Conservation (phyloP, 2,888 invertebrate species). For the Sisyra nigra region DNA sequence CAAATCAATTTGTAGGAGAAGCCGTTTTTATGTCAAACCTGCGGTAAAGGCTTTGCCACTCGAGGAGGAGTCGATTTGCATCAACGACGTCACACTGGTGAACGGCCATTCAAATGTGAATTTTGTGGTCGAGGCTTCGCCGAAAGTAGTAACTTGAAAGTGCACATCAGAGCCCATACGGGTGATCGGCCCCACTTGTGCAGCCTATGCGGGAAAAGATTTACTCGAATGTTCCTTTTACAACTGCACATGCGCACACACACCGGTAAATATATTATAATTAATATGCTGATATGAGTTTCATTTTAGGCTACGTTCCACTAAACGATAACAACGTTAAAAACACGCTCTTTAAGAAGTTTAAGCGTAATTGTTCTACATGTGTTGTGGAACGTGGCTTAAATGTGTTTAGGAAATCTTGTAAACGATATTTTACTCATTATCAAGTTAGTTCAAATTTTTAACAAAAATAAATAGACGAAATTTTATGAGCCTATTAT, state of each 20-base stretch:
- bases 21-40: constrained; percentile 7
- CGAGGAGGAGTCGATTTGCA: constrained; percentile 8
- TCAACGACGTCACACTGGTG: constrained; percentile 8
- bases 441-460: too few relatives aligned
- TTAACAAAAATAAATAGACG: too few relatives aligned
- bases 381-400: too few relatives aligned
- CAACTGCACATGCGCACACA: constrained; percentile 8
- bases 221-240: constrained; percentile 7
- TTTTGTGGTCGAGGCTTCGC: constrained; percentile 7
- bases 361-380: too few relatives aligned
- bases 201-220: constrained; percentile 7
- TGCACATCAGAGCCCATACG: constrained; percentile 7
- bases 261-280: constrained; percentile 7
- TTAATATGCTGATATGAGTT: too few relatives aligned
- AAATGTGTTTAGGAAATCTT: too few relatives aligned
- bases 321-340: too few relatives aligned
- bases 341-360: too few relatives aligned
- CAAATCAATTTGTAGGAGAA: constrained; percentile 5
- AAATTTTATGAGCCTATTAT: too few relatives aligned
- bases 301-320: too few relatives aligned
- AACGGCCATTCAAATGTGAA: constrained; percentile 8
- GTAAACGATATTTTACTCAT: too few relatives aligned
- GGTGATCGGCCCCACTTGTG: constrained; percentile 7
- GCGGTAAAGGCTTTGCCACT: constrained; percentile 7
- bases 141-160: constrained; percentile 7